phyloP scores from a whole-genome alignment of 2,797 vertebrate species.

The Poecile montanus region DNA sequence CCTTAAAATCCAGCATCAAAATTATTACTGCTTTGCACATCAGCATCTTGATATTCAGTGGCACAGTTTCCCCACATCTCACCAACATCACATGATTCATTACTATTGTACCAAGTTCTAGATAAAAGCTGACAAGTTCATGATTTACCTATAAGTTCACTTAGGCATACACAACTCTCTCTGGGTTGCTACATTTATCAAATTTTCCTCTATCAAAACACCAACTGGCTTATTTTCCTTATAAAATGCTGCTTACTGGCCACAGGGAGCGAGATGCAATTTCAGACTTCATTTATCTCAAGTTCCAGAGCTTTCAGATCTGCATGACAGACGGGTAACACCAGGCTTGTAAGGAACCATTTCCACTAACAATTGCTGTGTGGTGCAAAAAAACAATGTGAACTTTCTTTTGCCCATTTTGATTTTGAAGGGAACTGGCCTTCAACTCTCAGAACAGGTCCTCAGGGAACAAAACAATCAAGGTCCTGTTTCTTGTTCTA shows the following conservation, averaged over 20 bases:
- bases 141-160: background rate
- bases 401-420: background rate
- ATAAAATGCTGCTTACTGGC: background rate
- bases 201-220: background rate
- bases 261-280: background rate
- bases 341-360: background rate
- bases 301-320: background rate
- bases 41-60: background rate
- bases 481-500: background rate
- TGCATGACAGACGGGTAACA: background rate
- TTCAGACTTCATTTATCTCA: constrained; percentile 13
- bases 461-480: background rate
- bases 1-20: background rate
- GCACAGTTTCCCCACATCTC: background rate
- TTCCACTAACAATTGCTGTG: constrained; percentile 6
- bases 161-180: background rate
- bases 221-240: background rate
- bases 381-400: background rate
- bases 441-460: background rate
- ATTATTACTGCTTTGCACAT: background rate
- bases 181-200: background rate
- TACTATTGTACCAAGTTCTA: background rate
- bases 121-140: background rate
- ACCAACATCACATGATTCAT: background rate
- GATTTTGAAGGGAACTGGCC: background rate